phyloP scores from a whole-genome alignment of 2,797 vertebrate species.

The Megalops cyprinoides region DNA sequence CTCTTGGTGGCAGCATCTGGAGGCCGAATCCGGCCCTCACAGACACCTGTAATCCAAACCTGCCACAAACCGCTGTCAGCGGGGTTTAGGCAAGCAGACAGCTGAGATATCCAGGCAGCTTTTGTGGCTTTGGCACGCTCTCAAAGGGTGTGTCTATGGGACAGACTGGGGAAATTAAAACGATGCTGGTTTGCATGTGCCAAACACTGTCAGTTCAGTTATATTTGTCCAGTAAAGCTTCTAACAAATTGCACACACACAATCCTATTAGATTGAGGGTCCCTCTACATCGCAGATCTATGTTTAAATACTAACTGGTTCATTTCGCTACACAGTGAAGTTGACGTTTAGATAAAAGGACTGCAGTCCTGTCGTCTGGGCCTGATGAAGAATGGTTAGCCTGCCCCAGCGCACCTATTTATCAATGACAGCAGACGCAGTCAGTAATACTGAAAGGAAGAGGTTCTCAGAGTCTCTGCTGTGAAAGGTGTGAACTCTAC shows the following conservation, averaged over 20 bases:
- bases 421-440: too few species aligned
- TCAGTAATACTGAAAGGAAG: background rate
- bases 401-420: background rate
- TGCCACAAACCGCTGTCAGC: background rate
- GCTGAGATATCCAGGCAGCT: background rate
- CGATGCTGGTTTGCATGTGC: background rate
- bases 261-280: background rate
- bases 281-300: too few species aligned
- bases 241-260: background rate
- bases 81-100: background rate
- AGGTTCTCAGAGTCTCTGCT: too few species aligned
- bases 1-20: background rate
- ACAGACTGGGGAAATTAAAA: background rate
- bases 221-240: background rate
- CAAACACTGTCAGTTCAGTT: background rate
- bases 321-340: too few species aligned
- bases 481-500: background rate
- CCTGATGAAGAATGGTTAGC: background rate
- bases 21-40: background rate
- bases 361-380: background rate
- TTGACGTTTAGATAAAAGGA: background rate
- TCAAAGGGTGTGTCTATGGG: background rate
- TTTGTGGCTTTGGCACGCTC: background rate
- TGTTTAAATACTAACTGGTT: too few species aligned
- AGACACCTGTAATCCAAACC: background rate